A percentile compares a stretch with the other conserved stretches of the same genome.
Evolutionary conservation across 92 coral and sea anemone genomes (phyloP).

Genomic region (Palythoa grandis): DNA sequence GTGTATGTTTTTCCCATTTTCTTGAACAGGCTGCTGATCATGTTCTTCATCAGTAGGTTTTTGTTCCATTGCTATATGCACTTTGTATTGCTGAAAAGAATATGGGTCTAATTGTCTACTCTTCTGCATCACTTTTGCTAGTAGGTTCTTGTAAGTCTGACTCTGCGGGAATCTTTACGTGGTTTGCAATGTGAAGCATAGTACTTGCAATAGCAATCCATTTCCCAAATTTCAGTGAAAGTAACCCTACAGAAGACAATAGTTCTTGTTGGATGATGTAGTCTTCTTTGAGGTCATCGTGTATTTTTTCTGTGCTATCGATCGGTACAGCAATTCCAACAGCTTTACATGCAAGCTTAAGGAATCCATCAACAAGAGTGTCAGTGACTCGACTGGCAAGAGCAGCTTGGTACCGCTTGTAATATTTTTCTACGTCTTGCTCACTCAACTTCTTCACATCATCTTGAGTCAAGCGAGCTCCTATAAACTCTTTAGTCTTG

Average conservation of each 20-base stretch:
- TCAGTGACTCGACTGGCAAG: conserved; percentile 41
- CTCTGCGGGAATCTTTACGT: neutral
- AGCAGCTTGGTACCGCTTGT: conserved; percentile 42
- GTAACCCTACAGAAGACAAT: conserved; percentile 5
- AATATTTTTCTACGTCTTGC: conserved; percentile 37
- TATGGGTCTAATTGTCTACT: neutral
- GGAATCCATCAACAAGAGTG: conserved; percentile 18
- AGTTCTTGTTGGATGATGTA: conserved; percentile 39
- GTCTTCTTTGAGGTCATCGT: conserved; percentile 24
- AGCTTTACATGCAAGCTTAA: conserved; percentile 25
- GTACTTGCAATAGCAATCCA: conserved; percentile 40
- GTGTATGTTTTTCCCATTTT: too few species aligned
- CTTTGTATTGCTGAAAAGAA: neutral
- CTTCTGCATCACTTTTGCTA: neutral
- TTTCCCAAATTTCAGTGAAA: neutral
- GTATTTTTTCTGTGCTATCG: conserved; percentile 39
- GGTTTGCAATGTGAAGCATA: conserved; percentile 14
- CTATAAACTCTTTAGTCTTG: conserved; percentile 27
- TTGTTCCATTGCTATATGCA: neutral
- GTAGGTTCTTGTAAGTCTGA: neutral
- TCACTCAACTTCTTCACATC: neutral
- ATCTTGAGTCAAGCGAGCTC: neutral
- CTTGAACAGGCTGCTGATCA: neutral
- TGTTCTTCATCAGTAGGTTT: too few species aligned
- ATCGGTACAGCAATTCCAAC: conserved; percentile 42